A percentile compares a stretch with the other conserved stretches of the same genome.
Evolutionary conservation across 2,113 vertebrate genomes (phyloP).

Genomic region (Ploceus nigricollis): DNA sequence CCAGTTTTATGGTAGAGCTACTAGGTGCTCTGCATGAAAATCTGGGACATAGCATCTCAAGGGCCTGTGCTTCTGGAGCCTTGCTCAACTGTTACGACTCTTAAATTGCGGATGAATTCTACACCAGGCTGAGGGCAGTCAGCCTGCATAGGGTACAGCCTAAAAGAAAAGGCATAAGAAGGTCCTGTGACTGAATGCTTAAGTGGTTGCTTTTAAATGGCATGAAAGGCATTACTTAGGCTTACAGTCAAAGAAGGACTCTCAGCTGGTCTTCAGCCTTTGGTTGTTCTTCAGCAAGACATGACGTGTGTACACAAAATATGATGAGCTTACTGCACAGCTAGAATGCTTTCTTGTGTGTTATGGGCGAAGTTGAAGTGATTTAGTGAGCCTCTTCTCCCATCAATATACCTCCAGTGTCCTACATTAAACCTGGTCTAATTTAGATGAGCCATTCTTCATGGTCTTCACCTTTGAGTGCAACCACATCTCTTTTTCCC

Average conservation of each 20-base stretch:
- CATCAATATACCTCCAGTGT: not conserved
- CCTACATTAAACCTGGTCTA: not conserved
- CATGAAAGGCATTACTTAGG: not conserved
- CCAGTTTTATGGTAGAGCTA: not conserved
- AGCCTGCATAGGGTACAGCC: fast-evolving
- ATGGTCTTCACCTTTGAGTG: not conserved
- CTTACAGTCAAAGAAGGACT: not conserved
- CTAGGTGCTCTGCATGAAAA: not conserved
- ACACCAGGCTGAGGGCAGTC: not conserved
- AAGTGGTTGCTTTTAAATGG: not conserved
- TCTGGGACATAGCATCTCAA: not conserved
- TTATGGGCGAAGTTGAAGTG: not conserved
- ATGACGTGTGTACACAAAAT: not conserved
- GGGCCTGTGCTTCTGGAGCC: not conserved
- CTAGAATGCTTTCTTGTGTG: not conserved
- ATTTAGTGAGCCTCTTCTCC: not conserved
- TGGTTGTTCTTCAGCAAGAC: not conserved
- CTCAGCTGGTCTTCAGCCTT: not conserved
- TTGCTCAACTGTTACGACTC: not conserved
- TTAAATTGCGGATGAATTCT: not conserved
- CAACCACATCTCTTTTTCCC: not conserved
- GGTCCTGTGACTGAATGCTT: not conserved
- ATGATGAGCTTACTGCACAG: not conserved
- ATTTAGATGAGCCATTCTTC: not conserved
- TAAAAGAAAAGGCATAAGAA: not conserved